Evolutionary conservation across 1,140 invertebrate species (phyloP), one percentile per base, ranked within the genome.

Genomic region (Mercenaria mercenaria): DNA sequence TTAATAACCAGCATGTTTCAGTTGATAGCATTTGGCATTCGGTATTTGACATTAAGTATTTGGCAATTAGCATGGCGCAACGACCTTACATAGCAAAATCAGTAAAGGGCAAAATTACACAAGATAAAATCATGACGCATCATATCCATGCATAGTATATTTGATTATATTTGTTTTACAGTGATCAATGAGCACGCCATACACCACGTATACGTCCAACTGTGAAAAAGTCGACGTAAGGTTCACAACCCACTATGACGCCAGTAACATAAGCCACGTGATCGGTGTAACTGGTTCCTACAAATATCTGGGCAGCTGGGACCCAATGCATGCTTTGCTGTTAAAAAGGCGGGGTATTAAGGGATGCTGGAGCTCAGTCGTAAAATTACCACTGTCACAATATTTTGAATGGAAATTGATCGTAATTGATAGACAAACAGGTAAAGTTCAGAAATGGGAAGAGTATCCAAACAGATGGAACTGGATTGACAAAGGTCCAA

Each of bases 401-500:
- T 72, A 72, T 72, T 72, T 72, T 39, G 67, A 72, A 72, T 72
- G 67, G 67, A 72, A 72, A 39, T n/a, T 72, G 18, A 39, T 72
- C n/a, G 67, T 72, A 6, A 72, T 72, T 18, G 67, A 72, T 72
- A 72, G 23, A 39, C 8, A 39, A 4, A 72, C 11, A 1, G 8
- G 18, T 20, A 15, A 72, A 72, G 34, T 72, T 20, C 34, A 72
- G 34, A 37, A n/a, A 20, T 72, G 67, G 67, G 67, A 72, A 39
- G 67, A 72, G n/a, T 72, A 29, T 39, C 2, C 3, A 23, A 72
- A 72, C 29, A 37, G 67, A 6, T 72, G 67, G 67, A 37, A 39
- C 18, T 72, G 67, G 67, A 72, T 72, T 41, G 67, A 72, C 23
- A 72, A 34, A 39, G 67, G 67, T 37, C 67, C 67, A 20, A 11